Evolutionary conservation across 1,140 invertebrate genomes (phyloP), one percentile per base, ranked within the genome.

Genomic region (Prorops nasuta): DNA sequence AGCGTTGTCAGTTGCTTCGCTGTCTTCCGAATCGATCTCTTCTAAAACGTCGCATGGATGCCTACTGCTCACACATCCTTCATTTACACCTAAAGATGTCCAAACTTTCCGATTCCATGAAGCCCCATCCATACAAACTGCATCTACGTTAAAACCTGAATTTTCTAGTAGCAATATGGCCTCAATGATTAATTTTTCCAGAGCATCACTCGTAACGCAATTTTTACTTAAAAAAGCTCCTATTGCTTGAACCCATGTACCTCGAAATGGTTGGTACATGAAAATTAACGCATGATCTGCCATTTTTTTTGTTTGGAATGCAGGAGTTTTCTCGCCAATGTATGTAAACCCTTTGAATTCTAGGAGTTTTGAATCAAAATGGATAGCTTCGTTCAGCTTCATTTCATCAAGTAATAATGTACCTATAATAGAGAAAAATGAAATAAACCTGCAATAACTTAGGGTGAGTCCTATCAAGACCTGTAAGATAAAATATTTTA

Each of bases 191-290:
- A 70, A 31, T 15, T 65, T 54, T 32, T 60, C 38, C 17, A 66
- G 54, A 20, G 64, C 36, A 6, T 39, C 51, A 3, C 56, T 56
- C 12, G 38, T 32, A 12, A 56, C 60, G 48, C 37, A 46, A 14
- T 53, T 56, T 49, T 52, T 59, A 21, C 54, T 62, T 17, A 66
- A 24, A 51, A 66, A 68, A 21, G 38, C 54, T 8, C 44, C 60
- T 4, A 68, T 9, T 4, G 51, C 43, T 39, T 70, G 63, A 3
- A 63, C 35, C 56, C 62, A 60, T 22, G 37, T 35, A 34, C 58
- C 60, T 24, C 40, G 41, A 44, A 66, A 66, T 19, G 58, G 60
- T 37, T 68, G 65, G 41, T 60, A 66, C 62, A 67, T 61, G 1
- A 68, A 36, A 1, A 67, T 61, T 6, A 64, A 20, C 2, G 52